Evolutionary conservation across 2,113 vertebrate genomes (phyloP).

Genomic region (Mus pahari): DNA sequence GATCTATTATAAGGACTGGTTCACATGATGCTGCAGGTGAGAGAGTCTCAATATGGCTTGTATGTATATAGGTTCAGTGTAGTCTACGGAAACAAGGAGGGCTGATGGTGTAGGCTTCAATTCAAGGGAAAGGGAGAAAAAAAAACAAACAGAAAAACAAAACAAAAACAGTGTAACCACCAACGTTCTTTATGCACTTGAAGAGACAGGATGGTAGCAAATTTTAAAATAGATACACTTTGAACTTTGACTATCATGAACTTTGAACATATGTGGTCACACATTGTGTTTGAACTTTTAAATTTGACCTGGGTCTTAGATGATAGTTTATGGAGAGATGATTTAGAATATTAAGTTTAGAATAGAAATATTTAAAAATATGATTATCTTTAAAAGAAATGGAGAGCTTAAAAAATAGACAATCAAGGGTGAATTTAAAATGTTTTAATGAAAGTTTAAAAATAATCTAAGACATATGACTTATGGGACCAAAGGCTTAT

Average conservation of each 20-base stretch:
- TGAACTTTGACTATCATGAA: not conserved
- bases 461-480: not conserved
- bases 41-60: not conserved
- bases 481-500: not conserved
- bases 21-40: not conserved
- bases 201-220: not conserved
- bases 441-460: not conserved
- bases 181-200: slow-evolving; percentile 39
- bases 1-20: not conserved
- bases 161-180: not conserved
- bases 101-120: not conserved
- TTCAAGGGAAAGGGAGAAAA: not conserved
- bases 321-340: slow-evolving; percentile 25
- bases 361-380: not conserved
- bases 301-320: slow-evolving; percentile 47
- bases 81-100: not conserved
- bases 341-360: slow-evolving; percentile 51
- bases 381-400: slow-evolving; percentile 5
- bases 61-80: not conserved
- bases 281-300: not conserved
- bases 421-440: slow-evolving; percentile 41
- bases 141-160: not conserved
- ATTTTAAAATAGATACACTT: slow-evolving; percentile 27
- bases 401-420: not conserved
- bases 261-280: not conserved